These are phyloP conservation scores for Heliconius ismenius DNA, from an alignment of 2,888 invertebrate species.

Conservation along the genomic window DNA sequence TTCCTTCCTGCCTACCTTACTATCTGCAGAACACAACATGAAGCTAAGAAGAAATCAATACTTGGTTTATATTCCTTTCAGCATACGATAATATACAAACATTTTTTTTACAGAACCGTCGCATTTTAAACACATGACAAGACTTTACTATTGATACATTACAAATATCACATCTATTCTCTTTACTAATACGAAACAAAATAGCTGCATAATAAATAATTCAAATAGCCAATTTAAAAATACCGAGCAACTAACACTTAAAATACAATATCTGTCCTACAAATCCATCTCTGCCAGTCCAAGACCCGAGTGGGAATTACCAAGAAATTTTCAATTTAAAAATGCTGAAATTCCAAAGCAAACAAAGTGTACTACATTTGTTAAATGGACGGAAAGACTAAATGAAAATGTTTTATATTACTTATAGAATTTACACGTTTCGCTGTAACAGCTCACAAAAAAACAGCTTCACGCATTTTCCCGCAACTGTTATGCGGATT, in stretches of 20 bases:
- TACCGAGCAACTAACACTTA: conserved; percentile 31
- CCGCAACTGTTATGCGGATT: no score
- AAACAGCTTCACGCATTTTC: no score
- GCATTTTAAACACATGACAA: no score
- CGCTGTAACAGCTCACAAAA: no score
- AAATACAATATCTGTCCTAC: conserved; percentile 40
- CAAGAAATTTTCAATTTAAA: conserved; percentile 40
- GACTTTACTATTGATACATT: no score
- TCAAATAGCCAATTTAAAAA: conserved; percentile 43
- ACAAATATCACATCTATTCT: neutral
- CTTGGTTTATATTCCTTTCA: no score
- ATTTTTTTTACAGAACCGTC: no score
- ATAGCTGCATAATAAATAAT: conserved; percentile 39
- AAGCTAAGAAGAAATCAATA: no score
- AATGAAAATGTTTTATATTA: conserved; percentile 19
- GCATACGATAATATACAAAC: no score
- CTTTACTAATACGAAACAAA: neutral
- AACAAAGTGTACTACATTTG: conserved; percentile 31
- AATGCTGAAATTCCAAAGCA: conserved; percentile 34
- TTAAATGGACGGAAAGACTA: conserved; percentile 32
- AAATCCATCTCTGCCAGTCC: conserved; percentile 41
- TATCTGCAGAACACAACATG: no score
- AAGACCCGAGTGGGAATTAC: conserved; percentile 35
- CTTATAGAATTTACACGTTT: neutral
- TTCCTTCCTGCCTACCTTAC: no score